Evolutionary conservation across 2,888 invertebrate genomes (phyloP), one percentile per base, ranked within the genome.

Genomic region (Tetranychus truncatus): DNA sequence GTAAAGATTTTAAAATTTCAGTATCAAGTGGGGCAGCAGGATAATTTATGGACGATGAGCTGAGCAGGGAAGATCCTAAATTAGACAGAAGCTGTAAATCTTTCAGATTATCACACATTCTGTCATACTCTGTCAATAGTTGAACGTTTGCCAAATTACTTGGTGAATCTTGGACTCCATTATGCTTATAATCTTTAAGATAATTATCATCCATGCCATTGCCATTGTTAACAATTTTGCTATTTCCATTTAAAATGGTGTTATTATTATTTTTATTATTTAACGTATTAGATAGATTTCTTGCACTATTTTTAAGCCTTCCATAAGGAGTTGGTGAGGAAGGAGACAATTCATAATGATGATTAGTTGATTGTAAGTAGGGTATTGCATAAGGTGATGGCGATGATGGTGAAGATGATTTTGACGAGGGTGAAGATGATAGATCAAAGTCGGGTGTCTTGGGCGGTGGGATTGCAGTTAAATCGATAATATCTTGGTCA

Each of bases 401-500:
- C 24, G 8, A 20, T 74, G 18, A 44, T 46, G 20, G 34, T 21
- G 20, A 73, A 45, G 15, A 20, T 45, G 24, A 73, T 73, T 20
- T 34, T 34, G 34, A 5, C 4, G 34, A 34, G 34, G 34, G 34
- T 34, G 5, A 34, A 24, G 66, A 71, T 11, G 45, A 66, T 1
- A 74, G 66, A 11, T 76, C 78, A 21, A 72, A 71, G 15, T 78
- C 78, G 2, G 91, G 91, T 24, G 91, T 91, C 81, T 89, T 88
- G 0, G 92, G 91, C 34, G 92, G 92, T 77, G 92, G 92, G 81
- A 92, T 87, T 81, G 91, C 86, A 75, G 92, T 91, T 83, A 92
- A 85, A 84, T 92, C 93, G 82, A 92, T 92, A 81, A 93, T 88
- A 85, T 93, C 92, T 69, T 90, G 89, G 82, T 92, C 92, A 80